phyloP scores from a whole-genome alignment of 2,797 vertebrate species.

The Onychomys leucogaster region DNA sequence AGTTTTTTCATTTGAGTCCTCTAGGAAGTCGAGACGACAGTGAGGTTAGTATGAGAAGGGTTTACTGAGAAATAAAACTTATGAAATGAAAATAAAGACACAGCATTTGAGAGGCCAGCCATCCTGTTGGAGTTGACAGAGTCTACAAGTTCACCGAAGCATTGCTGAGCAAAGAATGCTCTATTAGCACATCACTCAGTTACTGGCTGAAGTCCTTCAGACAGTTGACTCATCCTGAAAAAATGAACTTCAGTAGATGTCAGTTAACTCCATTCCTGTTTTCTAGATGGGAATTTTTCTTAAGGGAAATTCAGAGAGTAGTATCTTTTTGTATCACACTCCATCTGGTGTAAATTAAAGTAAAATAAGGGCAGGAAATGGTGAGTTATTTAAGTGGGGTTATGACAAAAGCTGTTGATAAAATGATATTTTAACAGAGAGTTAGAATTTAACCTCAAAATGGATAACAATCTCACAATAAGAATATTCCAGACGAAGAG shows the following conservation, averaged over 20 bases:
- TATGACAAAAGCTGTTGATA: not conserved
- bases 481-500: not conserved
- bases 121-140: not conserved
- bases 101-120: not conserved
- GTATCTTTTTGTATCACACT: not conserved
- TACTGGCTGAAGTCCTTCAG: not conserved
- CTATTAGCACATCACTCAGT: not conserved
- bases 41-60: not conserved
- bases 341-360: not conserved
- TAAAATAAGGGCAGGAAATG: not conserved
- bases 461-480: not conserved
- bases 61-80: not conserved
- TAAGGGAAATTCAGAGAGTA: not conserved
- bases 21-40: not conserved
- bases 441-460: not conserved
- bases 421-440: not conserved
- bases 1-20: not conserved
- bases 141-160: not conserved
- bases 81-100: not conserved
- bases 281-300: not conserved
- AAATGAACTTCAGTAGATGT: not conserved
- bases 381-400: not conserved
- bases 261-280: not conserved
- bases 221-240: not conserved
- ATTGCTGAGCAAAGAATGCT: not conserved